These are phyloP conservation scores for Oxygymnocypris stewartii DNA, from an alignment of 2,113 vertebrate species.

Conservation along the genomic window DNA sequence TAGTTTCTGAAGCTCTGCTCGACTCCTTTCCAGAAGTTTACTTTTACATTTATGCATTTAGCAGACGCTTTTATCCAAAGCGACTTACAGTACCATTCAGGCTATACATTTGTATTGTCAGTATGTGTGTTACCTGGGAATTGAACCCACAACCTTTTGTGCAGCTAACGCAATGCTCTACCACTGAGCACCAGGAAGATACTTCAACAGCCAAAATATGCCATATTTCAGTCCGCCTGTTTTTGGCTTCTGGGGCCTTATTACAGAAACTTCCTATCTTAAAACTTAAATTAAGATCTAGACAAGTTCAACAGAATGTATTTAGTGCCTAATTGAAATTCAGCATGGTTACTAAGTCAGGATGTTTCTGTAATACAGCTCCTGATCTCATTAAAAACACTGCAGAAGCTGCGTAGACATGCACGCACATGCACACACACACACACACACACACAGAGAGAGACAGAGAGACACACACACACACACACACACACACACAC, in stretches of 20 bases:
- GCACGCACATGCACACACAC: no score
- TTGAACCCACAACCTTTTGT: no score
- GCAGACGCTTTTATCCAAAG: no score
- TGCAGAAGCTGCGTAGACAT: background rate
- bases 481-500: no score
- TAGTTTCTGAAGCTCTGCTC: background rate
- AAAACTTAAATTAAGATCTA: slow-evolving; percentile 9
- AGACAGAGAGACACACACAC: no score
- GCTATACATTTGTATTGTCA: no score
- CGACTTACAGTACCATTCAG: no score
- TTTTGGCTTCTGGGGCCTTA: background rate
- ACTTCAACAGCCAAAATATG: background rate
- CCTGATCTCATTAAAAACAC: slow-evolving; percentile 3
- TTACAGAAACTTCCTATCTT: background rate
- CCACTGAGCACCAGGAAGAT: no score
- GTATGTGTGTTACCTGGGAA: no score
- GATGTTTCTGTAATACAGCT: background rate
- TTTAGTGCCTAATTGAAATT: background rate
- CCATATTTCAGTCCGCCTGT: background rate
- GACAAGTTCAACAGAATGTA: background rate
- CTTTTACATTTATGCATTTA: no score
- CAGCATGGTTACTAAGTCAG: background rate
- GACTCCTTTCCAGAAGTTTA: background rate
- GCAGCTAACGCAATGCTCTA: no score
- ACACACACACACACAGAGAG: no score